Percentiles rank a stretch among this genome's conserved stretches.
Evolutionary conservation across 92 coral and sea anemone species (phyloP).

Genomic region (Diadumene lineata): DNA sequence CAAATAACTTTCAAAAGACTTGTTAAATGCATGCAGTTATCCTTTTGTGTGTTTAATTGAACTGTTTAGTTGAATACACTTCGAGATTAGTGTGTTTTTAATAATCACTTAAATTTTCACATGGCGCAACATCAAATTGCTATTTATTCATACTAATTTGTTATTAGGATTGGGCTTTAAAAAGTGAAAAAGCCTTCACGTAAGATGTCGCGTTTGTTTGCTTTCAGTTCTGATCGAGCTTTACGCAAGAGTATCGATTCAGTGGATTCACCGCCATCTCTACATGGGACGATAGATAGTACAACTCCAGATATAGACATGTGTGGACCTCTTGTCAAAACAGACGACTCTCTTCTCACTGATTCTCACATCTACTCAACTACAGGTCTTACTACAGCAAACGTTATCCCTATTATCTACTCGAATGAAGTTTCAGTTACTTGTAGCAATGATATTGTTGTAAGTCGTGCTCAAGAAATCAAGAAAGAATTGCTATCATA

Average conservation of each 20-base stretch:
- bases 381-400: neutral
- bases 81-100: neutral
- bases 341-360: slow-evolving; percentile 30
- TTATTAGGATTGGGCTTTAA: neutral
- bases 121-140: neutral
- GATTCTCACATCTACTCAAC: slow-evolving; percentile 17
- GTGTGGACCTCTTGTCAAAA: slow-evolving; percentile 17
- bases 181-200: slow-evolving; percentile 2
- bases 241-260: slow-evolving; percentile 34
- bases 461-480: neutral
- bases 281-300: slow-evolving; percentile 25
- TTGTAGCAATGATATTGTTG: slow-evolving; percentile 7
- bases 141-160: neutral
- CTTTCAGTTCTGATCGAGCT: slow-evolving; percentile 10
- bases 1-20: slow-evolving; percentile 39
- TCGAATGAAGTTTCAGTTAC: slow-evolving; percentile 22
- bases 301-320: slow-evolving; percentile 9
- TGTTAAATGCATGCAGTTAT: slow-evolving; percentile 3
- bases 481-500: slow-evolving; percentile 32
- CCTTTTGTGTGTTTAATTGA: slow-evolving; percentile 19
- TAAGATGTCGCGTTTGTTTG: slow-evolving; percentile 16
- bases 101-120: neutral
- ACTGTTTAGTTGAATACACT: neutral
- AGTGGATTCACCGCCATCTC: slow-evolving; percentile 29
- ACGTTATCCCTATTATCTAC: slow-evolving; percentile 12